Evolutionary conservation across 2,888 invertebrate genomes (phyloP).

Genomic region (Coelopa pilipes): DNA sequence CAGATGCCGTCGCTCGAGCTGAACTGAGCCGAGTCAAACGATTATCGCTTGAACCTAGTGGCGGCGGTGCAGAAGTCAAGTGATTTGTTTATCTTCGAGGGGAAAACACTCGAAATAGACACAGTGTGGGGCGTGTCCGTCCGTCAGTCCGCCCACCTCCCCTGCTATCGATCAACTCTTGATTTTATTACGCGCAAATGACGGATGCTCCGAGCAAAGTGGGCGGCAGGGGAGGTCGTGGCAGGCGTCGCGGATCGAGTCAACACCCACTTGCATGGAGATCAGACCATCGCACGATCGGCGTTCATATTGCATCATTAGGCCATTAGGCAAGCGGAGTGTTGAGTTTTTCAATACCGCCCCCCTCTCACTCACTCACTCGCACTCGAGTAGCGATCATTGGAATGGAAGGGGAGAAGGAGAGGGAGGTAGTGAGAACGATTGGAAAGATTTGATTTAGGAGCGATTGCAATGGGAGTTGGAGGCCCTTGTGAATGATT

Average conservation of each 20-base stretch:
- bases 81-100: background rate
- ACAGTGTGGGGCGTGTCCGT: background rate
- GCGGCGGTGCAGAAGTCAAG: too few relatives aligned
- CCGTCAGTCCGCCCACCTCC: background rate
- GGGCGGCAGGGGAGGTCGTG: background rate
- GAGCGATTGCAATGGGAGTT: too few relatives aligned
- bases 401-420: too few relatives aligned
- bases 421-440: too few relatives aligned
- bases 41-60: too few relatives aligned
- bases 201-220: background rate
- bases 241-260: background rate
- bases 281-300: background rate
- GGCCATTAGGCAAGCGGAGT: constrained; percentile 21
- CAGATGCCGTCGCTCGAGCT: too few relatives aligned
- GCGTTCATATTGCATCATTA: constrained; percentile 15
- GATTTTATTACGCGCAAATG: constrained; percentile 19
- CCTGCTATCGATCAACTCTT: background rate
- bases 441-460: too few relatives aligned
- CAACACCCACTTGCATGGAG: too few relatives aligned
- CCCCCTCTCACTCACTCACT: too few relatives aligned
- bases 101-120: background rate
- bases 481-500: too few relatives aligned
- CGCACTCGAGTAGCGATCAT: too few relatives aligned
- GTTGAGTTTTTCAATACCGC: constrained; percentile 9
- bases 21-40: too few relatives aligned